Percentiles rank a stretch among this genome's conserved stretches.
Conservation (phyloP, 1,140 invertebrate species). For the Drosophila cardini region DNA sequence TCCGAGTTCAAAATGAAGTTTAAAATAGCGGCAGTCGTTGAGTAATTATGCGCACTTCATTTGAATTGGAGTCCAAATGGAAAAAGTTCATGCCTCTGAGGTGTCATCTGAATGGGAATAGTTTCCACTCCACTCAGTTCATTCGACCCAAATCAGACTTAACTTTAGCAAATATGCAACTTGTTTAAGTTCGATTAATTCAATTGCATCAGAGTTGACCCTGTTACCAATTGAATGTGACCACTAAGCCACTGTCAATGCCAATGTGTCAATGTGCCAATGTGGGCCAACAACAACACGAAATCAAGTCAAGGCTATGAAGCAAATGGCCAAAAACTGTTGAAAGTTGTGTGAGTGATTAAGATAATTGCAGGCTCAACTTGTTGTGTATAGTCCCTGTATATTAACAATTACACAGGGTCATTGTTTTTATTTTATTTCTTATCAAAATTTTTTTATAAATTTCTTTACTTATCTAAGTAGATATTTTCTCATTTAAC, state of each 20-base stretch:
- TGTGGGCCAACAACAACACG: slow-evolving; percentile 23
- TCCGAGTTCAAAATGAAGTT: background rate
- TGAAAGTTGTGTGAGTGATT: slow-evolving; percentile 29
- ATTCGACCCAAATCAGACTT: slow-evolving; percentile 19
- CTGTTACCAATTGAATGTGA: slow-evolving; percentile 13
- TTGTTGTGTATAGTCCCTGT: background rate
- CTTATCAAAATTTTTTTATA: no score
- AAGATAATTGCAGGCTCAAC: slow-evolving; percentile 24
- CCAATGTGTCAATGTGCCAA: slow-evolving; percentile 7
- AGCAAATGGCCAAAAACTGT: background rate
- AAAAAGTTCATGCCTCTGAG: slow-evolving; percentile 3
- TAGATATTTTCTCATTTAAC: no score
- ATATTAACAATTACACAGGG: no score
- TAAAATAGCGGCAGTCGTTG: background rate
- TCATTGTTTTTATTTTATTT: no score
- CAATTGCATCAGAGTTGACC: slow-evolving; percentile 5
- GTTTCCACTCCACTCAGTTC: slow-evolving; percentile 1
- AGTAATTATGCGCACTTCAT: slow-evolving; percentile 33
- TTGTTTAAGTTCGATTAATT: slow-evolving; percentile 25
- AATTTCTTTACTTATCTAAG: no score
- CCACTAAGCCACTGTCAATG: slow-evolving; percentile 35
- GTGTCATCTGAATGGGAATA: slow-evolving; percentile 15
- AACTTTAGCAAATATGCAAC: background rate
- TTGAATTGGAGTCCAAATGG: background rate
- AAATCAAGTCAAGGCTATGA: slow-evolving; percentile 31